These are phyloP conservation scores for Drosophila fuyamai DNA, from an alignment of 1,140 invertebrate species.

Conservation along the genomic window DNA sequence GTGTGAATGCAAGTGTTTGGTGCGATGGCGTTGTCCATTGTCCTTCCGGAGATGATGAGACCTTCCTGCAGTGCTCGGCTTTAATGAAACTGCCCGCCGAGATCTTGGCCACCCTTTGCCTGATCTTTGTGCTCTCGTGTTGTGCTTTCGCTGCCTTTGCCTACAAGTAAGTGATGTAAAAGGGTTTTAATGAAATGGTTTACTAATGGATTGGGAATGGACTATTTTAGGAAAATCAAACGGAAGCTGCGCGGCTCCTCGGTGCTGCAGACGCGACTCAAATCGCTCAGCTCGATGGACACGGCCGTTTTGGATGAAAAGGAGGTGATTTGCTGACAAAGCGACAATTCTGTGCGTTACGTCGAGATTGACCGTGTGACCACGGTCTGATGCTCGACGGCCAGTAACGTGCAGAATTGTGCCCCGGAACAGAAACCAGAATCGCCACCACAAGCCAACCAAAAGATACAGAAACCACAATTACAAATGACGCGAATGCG, in stretches of 20 bases:
- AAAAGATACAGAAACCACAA: slow-evolving; percentile 43
- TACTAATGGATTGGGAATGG: too few relatives aligned
- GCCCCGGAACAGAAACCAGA: slow-evolving; percentile 73
- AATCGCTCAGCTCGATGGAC: slow-evolving; percentile 90
- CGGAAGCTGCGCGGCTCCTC: slow-evolving; percentile 89
- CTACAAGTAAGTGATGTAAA: slow-evolving; percentile 71
- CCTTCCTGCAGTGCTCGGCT: slow-evolving; percentile 91
- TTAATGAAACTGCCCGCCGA: slow-evolving; percentile 90
- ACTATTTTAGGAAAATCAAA: slow-evolving; percentile 74
- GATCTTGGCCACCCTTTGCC: slow-evolving; percentile 87
- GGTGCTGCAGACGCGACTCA: slow-evolving; percentile 90
- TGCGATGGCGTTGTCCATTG: slow-evolving; percentile 94
- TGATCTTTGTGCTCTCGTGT: slow-evolving; percentile 82
- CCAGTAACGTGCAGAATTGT: slow-evolving; percentile 84
- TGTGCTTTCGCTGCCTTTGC: slow-evolving; percentile 81
- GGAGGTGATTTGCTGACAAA: slow-evolving; percentile 96
- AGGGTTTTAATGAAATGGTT: too few relatives aligned
- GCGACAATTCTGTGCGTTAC: slow-evolving; percentile 95
- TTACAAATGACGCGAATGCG: slow-evolving; percentile 52
- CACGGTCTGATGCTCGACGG: slow-evolving; percentile 89
- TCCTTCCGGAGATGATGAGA: slow-evolving; percentile 94
- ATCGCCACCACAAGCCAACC: slow-evolving; percentile 35
- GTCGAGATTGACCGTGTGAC: slow-evolving; percentile 95
- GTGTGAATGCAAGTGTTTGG: slow-evolving; percentile 94
- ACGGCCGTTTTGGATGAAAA: slow-evolving; percentile 92